Evolutionary conservation across 2,888 invertebrate genomes (phyloP).

Genomic region (Pristionchus maxplancki): DNA sequence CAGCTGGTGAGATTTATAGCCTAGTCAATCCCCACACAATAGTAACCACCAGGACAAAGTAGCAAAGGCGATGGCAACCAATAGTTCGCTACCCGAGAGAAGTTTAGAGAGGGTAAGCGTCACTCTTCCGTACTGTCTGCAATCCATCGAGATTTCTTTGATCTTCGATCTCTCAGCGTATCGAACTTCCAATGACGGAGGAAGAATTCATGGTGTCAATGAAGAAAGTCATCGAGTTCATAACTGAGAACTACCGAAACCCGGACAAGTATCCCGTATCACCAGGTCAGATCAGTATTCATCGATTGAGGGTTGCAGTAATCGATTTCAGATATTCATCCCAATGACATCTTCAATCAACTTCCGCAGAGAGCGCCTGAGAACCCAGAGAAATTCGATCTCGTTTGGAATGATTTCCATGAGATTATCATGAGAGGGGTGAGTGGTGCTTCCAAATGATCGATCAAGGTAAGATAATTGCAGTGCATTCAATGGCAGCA

Average conservation of each 20-base stretch:
- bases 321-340: slow-evolving; percentile 79
- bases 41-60: background rate
- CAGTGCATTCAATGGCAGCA: slow-evolving; percentile 91
- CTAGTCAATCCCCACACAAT: background rate
- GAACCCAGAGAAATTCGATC: slow-evolving; percentile 88
- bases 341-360: slow-evolving; percentile 88
- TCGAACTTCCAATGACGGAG: slow-evolving; percentile 52
- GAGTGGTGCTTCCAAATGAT: background rate
- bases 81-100: background rate
- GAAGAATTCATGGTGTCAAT: slow-evolving; percentile 55
- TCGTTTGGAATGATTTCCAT: slow-evolving; percentile 89
- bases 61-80: background rate
- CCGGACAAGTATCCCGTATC: slow-evolving; percentile 88
- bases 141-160: background rate
- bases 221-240: slow-evolving; percentile 88
- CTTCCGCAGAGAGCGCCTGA: slow-evolving; percentile 89
- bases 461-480: background rate
- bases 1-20: too few relatives aligned
- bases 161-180: slow-evolving; percentile 15
- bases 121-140: too few relatives aligned
- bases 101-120: background rate
- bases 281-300: slow-evolving; percentile 82
- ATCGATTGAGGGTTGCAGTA: background rate
- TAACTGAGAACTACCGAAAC: slow-evolving; percentile 89
- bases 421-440: slow-evolving; percentile 92